These are phyloP conservation scores for Muschampia plurimacula DNA, from an alignment of 2,888 invertebrate species.

Conservation along the genomic window DNA sequence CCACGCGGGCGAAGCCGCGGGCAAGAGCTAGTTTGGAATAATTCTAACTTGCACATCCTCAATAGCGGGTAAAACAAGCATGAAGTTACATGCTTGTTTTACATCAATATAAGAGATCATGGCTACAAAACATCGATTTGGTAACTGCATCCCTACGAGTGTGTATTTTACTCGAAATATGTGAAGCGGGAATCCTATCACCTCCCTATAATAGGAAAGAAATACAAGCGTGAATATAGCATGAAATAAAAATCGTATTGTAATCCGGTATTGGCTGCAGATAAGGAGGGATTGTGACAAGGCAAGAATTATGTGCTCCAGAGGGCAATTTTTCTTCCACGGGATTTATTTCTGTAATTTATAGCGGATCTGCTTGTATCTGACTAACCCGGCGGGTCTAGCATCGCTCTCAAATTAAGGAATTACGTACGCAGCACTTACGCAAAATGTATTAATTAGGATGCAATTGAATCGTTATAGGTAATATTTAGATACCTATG, in stretches of 20 bases:
- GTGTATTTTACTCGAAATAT: background rate
- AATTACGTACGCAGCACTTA: slow-evolving; percentile 51
- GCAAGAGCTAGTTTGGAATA: no score
- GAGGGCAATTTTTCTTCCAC: slow-evolving; percentile 85
- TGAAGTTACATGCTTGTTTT: no score
- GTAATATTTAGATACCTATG: no score
- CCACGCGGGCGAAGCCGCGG: no score
- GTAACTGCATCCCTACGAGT: background rate
- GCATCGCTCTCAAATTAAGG: slow-evolving; percentile 75
- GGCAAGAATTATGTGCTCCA: slow-evolving; percentile 86
- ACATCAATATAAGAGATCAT: background rate
- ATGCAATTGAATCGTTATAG: background rate
- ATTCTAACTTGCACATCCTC: no score
- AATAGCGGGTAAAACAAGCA: no score
- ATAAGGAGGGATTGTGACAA: slow-evolving; percentile 86
- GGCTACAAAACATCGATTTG: background rate
- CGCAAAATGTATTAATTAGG: slow-evolving; percentile 53
- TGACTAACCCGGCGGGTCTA: slow-evolving; percentile 79
- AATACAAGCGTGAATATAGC: slow-evolving; percentile 67
- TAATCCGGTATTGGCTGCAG: slow-evolving; percentile 85
- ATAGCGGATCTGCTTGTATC: slow-evolving; percentile 85
- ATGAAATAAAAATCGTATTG: slow-evolving; percentile 85
- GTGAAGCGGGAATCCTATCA: slow-evolving; percentile 14
- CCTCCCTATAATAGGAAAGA: slow-evolving; percentile 48
- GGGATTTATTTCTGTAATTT: slow-evolving; percentile 86